Percentiles rank a stretch among this genome's conserved stretches.
phyloP scores from a whole-genome alignment of 2,888 invertebrate species.

The Ariolimax columbianus region DNA sequence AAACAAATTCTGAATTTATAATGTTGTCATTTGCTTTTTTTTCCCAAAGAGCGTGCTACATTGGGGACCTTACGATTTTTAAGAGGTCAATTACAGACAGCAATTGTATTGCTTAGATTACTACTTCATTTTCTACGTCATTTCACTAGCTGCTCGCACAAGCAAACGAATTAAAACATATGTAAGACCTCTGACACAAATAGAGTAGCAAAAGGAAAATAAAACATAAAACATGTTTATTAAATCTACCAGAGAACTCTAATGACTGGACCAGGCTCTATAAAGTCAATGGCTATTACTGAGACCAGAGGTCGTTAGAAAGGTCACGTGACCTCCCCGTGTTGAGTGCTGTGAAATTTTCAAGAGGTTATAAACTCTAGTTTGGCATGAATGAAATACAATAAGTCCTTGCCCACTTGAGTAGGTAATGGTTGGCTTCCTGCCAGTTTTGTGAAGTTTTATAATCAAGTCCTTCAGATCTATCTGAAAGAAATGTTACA shows the following conservation, averaged over 20 bases:
- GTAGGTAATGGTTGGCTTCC: conserved; percentile 17
- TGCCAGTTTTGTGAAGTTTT: conserved; percentile 4
- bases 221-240: not conserved
- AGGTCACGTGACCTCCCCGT: not conserved
- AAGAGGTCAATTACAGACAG: too few relatives aligned
- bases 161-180: not conserved
- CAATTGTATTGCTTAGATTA: too few relatives aligned
- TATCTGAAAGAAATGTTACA: not conserved
- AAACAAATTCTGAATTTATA: too few relatives aligned
- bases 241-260: not conserved
- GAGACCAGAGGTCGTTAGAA: not conserved
- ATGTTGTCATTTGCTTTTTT: too few relatives aligned
- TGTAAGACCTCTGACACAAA: not conserved
- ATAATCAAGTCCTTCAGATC: conserved; percentile 13
- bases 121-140: too few relatives aligned
- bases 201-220: not conserved
- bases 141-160: too few relatives aligned
- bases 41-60: too few relatives aligned
- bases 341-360: conserved; percentile 18
- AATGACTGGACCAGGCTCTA: not conserved
- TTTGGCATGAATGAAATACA: conserved; percentile 21
- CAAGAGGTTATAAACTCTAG: conserved; percentile 16
- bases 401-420: conserved; percentile 11
- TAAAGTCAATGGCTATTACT: not conserved
- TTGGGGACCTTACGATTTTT: too few relatives aligned